Conservation (phyloP, 2,113 vertebrate genomes). For the Lophotis ruficrista region DNA sequence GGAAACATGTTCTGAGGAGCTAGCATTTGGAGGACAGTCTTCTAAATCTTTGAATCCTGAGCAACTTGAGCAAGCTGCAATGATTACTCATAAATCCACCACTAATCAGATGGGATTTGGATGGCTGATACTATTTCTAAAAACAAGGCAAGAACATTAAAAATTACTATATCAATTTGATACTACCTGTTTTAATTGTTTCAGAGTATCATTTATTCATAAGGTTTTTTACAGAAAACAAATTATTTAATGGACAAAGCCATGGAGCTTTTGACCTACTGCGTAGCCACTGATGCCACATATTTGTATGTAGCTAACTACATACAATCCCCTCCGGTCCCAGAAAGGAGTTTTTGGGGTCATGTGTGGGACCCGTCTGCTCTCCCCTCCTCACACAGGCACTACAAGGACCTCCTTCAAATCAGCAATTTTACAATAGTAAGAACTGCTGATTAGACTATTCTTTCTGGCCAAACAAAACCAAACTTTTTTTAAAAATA, state of each 20-base stretch:
- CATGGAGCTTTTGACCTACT: not conserved
- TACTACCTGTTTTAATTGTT: not conserved
- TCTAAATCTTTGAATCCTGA: not conserved
- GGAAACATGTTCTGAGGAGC: not conserved
- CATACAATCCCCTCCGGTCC: not conserved
- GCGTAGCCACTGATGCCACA: not conserved
- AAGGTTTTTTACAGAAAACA: not conserved
- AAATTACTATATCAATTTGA: no score
- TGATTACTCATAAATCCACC: not conserved
- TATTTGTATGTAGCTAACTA: not conserved
- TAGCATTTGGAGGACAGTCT: not conserved
- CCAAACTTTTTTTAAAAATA: not conserved
- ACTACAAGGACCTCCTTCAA: not conserved
- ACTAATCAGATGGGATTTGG: not conserved
- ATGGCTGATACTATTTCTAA: not conserved
- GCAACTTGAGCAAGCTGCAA: not conserved
- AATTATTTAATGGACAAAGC: not conserved
- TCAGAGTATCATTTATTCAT: not conserved
- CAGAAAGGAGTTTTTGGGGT: not conserved
- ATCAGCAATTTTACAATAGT: not conserved
- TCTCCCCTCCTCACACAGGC: not conserved
- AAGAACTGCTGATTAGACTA: not conserved
- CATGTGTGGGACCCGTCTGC: no score
- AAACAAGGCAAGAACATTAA: not conserved
- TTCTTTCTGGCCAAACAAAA: not conserved